Conservation (phyloP, 2,113 vertebrate species). For the Halichoeres trimaculatus region DNA sequence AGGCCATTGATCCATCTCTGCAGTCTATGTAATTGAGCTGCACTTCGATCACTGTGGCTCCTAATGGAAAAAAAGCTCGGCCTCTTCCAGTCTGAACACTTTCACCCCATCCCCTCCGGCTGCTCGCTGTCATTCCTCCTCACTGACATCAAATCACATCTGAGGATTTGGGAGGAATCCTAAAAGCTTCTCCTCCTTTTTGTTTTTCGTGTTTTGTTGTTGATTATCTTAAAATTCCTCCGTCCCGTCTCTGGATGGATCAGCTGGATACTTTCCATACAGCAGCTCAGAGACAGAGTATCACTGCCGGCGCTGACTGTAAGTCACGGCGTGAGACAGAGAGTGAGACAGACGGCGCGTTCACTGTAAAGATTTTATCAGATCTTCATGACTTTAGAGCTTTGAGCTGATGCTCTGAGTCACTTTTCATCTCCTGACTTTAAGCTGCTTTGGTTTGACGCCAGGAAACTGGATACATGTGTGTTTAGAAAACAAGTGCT, state of each 20-base stretch:
- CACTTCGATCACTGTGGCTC: slow-evolving; percentile 52
- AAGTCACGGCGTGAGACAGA: slow-evolving; percentile 13
- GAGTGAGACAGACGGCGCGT: background rate
- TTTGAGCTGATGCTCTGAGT: background rate
- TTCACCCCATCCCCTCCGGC: slow-evolving; percentile 9
- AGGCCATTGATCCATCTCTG: slow-evolving; percentile 72
- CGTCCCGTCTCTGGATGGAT: slow-evolving; percentile 32
- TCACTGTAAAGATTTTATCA: background rate
- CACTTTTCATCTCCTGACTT: background rate
- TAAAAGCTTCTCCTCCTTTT: slow-evolving; percentile 7
- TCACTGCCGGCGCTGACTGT: slow-evolving; percentile 20
- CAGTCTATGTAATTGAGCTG: slow-evolving; percentile 71
- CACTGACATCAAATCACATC: slow-evolving; percentile 21
- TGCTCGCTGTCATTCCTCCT: slow-evolving; percentile 4
- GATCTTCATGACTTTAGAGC: slow-evolving; percentile 13
- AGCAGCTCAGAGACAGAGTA: slow-evolving; percentile 55
- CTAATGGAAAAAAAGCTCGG: slow-evolving; percentile 51
- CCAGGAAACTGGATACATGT: background rate
- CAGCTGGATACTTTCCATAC: slow-evolving; percentile 61
- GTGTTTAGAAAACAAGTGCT: slow-evolving; percentile 5
- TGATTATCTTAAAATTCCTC: background rate
- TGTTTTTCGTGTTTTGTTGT: no score
- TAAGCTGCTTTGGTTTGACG: background rate
- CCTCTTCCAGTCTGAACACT: slow-evolving; percentile 44
- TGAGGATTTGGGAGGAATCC: background rate